Evolutionary conservation across 1,140 invertebrate genomes (phyloP).

Genomic region (Tachypleus tridentatus): DNA sequence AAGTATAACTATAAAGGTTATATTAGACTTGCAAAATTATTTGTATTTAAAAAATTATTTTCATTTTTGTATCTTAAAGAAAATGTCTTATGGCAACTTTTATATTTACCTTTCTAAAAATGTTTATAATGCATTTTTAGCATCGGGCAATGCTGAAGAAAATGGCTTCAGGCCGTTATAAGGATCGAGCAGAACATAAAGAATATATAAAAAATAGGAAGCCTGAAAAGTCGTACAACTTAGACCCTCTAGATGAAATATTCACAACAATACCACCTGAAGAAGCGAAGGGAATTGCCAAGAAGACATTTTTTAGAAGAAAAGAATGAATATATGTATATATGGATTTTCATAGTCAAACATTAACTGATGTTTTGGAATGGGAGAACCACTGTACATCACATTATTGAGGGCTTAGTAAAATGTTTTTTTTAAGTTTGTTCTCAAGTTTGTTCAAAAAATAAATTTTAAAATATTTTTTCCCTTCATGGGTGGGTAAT

Average conservation of each 20-base stretch:
- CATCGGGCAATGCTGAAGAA: constrained; percentile 54
- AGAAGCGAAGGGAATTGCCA: neutral
- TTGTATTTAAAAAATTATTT: constrained; percentile 10
- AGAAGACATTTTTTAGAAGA: neutral
- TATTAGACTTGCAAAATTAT: constrained; percentile 4
- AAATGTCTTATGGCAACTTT: too few relatives aligned
- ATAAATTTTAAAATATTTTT: too few relatives aligned
- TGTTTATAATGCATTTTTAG: constrained; percentile 29
- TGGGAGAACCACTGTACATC: too few relatives aligned
- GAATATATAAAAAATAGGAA: constrained; percentile 51
- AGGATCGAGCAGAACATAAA: constrained; percentile 63
- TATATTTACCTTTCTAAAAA: too few relatives aligned
- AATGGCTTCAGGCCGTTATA: constrained; percentile 59
- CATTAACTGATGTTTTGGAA: too few relatives aligned
- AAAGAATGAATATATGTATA: neutral
- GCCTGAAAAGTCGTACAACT: constrained; percentile 53
- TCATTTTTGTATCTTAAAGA: neutral
- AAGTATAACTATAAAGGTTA: constrained; percentile 1
- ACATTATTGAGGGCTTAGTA: too few relatives aligned
- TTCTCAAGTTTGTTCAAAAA: too few relatives aligned
- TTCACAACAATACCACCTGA: constrained; percentile 38
- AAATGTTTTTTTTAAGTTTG: too few relatives aligned
- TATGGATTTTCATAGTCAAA: too few relatives aligned
- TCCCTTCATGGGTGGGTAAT: too few relatives aligned
- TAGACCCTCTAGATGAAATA: constrained; percentile 50